Conservation (phyloP, 2,797 vertebrate genomes). For the Diceros bicornis region DNA sequence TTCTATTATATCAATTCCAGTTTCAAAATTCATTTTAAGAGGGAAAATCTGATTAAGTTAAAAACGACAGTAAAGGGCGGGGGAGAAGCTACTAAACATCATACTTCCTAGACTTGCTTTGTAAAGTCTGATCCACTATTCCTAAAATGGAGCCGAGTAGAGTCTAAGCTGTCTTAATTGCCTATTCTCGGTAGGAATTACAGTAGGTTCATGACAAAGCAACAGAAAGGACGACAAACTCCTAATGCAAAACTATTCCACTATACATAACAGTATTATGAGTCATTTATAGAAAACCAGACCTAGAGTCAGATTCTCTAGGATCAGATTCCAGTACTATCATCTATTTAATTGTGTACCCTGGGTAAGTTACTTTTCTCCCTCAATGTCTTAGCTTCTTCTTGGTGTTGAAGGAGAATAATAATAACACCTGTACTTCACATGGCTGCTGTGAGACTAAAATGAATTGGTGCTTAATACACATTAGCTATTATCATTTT, state of each 20-base stretch:
- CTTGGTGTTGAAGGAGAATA: constrained; percentile 26
- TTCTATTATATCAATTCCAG: constrained; percentile 3
- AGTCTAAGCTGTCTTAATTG: not conserved
- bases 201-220: not conserved
- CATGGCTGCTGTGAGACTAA: not conserved
- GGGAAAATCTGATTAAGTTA: constrained; percentile 27
- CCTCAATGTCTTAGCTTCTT: not conserved
- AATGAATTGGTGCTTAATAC: not conserved
- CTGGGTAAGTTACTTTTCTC: not conserved
- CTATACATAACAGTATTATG: not conserved
- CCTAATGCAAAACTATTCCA: not conserved
- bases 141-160: not conserved
- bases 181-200: not conserved
- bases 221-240: constrained; percentile 27
- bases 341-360: not conserved
- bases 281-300: not conserved
- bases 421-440: not conserved
- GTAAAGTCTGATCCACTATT: not conserved
- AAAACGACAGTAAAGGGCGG: not conserved
- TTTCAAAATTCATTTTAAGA: constrained; percentile 65
- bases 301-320: not conserved
- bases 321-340: not conserved
- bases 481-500: not conserved
- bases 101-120: not conserved
- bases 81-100: not conserved